These are phyloP conservation scores for Boulengeromyrus knoepffleri DNA, from an alignment of 2,113 vertebrate genomes.

Conservation along the genomic window DNA sequence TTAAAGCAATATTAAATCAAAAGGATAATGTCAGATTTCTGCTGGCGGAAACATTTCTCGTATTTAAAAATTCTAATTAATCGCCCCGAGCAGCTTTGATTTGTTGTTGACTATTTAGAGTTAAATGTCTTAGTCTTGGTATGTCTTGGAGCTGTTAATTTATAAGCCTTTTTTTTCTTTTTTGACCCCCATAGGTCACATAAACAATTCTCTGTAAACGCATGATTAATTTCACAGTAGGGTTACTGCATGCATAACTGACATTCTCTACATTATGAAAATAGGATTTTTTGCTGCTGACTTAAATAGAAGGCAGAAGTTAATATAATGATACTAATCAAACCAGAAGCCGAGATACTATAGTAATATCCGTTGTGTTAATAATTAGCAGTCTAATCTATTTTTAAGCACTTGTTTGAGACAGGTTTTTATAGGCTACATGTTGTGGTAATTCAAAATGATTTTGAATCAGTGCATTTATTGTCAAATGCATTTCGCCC, in stretches of 20 bases:
- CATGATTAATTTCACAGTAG: conserved; percentile 69
- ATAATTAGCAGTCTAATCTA: neutral
- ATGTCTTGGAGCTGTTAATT: conserved; percentile 62
- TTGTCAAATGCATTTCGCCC: neutral
- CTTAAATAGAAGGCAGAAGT: neutral
- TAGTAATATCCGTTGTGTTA: neutral
- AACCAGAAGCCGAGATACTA: neutral
- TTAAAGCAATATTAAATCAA: conserved; percentile 24
- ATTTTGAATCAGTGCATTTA: neutral
- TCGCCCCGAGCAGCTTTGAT: conserved; percentile 55
- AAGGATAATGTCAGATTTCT: conserved; percentile 24
- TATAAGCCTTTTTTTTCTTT: conserved; percentile 39
- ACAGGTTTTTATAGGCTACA: neutral
- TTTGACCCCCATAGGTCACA: conserved; percentile 54
- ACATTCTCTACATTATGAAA: conserved; percentile 47
- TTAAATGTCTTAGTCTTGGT: conserved; percentile 59
- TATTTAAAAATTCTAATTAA: conserved; percentile 54
- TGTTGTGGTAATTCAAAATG: neutral
- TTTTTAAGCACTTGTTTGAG: neutral
- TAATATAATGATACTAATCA: neutral
- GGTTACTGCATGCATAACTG: conserved; percentile 36
- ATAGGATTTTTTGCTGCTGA: conserved; percentile 47
- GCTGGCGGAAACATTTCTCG: conserved; percentile 28
- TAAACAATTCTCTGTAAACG: conserved; percentile 62
- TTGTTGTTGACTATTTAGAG: conserved; percentile 60